Evolutionary conservation across 1,140 invertebrate genomes (phyloP).

Genomic region (Cydia strobilella): DNA sequence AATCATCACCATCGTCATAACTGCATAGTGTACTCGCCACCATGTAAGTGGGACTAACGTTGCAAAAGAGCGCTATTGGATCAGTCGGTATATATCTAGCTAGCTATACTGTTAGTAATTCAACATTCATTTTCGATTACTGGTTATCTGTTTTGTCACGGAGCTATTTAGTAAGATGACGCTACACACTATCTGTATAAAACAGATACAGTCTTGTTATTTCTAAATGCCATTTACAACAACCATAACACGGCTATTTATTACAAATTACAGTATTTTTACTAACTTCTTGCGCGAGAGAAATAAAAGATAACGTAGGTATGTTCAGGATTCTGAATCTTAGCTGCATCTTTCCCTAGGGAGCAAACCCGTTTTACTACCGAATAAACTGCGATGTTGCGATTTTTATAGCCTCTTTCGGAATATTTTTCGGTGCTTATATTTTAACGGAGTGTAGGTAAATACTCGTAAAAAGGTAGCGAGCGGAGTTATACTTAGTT

Average conservation of each 20-base stretch:
- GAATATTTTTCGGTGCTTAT: constrained; percentile 23
- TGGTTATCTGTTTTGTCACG: no score
- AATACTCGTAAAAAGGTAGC: constrained; percentile 7
- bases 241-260: neutral
- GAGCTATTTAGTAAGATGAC: no score
- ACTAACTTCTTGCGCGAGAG: neutral
- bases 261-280: neutral
- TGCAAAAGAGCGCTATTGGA: no score
- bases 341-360: constrained; percentile 22
- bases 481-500: neutral
- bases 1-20: no score
- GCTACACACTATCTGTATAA: no score
- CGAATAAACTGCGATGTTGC: constrained; percentile 26
- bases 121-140: no score
- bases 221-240: no score
- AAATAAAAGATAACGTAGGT: constrained; percentile 1
- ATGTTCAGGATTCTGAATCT: constrained; percentile 15
- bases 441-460: constrained; percentile 6
- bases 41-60: no score
- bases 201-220: no score
- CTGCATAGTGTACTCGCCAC: neutral
- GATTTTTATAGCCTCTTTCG: constrained; percentile 24
- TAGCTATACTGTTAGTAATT: no score
- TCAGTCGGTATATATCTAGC: no score
- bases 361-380: constrained; percentile 29